Conservation (phyloP, 2,797 vertebrate genomes). For the Acipenser oxyrinchus region DNA sequence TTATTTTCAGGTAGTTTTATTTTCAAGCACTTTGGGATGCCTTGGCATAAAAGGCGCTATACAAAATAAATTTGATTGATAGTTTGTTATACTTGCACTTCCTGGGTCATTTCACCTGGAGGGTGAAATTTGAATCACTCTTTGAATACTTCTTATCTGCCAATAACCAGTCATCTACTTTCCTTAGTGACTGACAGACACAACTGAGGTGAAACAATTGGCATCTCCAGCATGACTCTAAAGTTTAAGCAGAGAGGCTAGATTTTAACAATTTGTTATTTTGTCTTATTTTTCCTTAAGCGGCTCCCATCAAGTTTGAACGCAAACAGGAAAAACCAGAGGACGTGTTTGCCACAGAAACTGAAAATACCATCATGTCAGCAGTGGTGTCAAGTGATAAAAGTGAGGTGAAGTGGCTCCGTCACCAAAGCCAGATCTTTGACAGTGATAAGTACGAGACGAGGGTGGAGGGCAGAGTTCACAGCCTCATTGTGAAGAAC, state of each 20-base stretch:
- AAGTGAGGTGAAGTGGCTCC: slow-evolving; percentile 1
- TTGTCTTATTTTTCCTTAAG: slow-evolving; percentile 19
- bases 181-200: too few species aligned
- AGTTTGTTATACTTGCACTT: too few species aligned
- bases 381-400: slow-evolving; percentile 30
- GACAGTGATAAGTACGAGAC: neutral
- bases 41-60: too few species aligned
- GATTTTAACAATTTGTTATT: neutral
- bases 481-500: slow-evolving; percentile 38
- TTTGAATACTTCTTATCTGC: too few species aligned
- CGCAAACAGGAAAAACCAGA: slow-evolving; percentile 36
- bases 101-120: too few species aligned
- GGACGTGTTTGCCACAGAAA: slow-evolving; percentile 39
- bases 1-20: too few species aligned
- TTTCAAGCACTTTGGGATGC: too few species aligned
- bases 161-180: too few species aligned
- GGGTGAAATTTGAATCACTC: too few species aligned
- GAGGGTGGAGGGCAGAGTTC: slow-evolving; percentile 28
- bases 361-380: slow-evolving; percentile 27
- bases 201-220: too few species aligned
- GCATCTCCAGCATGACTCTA: too few species aligned
- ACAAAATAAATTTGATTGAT: too few species aligned
- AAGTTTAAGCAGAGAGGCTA: neutral
- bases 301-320: slow-evolving; percentile 33
- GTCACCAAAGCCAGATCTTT: neutral